Conservation (phyloP, 2,797 vertebrate species). For the Amblyraja radiata region DNA sequence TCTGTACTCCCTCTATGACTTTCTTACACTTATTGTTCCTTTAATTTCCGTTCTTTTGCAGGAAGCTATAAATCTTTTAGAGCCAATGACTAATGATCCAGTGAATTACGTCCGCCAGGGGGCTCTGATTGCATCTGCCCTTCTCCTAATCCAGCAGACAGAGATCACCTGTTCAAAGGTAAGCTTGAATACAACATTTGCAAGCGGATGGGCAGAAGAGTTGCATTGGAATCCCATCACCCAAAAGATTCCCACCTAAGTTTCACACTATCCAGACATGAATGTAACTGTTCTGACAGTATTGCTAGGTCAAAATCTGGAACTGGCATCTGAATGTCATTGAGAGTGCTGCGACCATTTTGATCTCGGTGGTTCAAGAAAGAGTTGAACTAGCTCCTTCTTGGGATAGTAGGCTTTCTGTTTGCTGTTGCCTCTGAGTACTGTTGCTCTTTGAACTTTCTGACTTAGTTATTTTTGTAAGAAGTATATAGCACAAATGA, state of each 20-base stretch:
- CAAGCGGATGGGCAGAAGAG: background rate
- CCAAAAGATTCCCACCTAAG: no score
- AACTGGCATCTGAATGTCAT: no score
- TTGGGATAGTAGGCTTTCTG: no score
- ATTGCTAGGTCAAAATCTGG: no score
- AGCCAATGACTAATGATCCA: constrained; percentile 97
- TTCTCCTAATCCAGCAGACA: constrained; percentile 97
- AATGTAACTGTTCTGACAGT: no score
- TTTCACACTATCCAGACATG: no score
- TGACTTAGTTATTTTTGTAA: background rate
- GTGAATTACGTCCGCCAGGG: constrained; percentile 97
- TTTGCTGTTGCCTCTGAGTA: background rate
- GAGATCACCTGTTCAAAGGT: constrained; percentile 97
- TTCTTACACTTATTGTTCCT: background rate
- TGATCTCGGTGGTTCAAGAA: no score
- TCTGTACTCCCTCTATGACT: no score
- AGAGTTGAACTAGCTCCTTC: no score
- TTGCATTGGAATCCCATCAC: no score
- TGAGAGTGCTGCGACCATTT: no score
- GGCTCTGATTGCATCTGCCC: constrained; percentile 89
- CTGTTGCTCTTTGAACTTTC: background rate
- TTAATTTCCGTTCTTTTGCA: constrained; percentile 47
- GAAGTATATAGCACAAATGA: background rate
- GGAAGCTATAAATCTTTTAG: constrained; percentile 97
- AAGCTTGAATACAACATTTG: constrained; percentile 41